Percentiles rank a stretch among this genome's conserved stretches.
These are phyloP conservation scores for Psilanteris sp. DNA, from an alignment of 1,140 invertebrate genomes.

Conservation along the genomic window DNA sequence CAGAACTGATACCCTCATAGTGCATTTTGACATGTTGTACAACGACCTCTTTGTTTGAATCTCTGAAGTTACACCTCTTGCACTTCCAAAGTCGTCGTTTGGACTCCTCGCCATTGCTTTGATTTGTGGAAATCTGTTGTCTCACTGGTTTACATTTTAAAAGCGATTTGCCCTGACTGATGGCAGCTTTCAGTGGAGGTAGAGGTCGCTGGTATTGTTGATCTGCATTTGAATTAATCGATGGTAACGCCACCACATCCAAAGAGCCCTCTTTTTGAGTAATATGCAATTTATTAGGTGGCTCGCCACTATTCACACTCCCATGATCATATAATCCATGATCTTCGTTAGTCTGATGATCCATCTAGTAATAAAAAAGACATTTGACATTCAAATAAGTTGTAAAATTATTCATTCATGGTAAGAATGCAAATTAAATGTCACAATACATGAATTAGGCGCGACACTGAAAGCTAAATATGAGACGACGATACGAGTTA, in stretches of 20 bases:
- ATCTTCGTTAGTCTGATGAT: slow-evolving; percentile 67
- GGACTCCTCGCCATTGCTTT: slow-evolving; percentile 67
- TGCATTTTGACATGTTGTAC: slow-evolving; percentile 85
- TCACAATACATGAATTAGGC: slow-evolving; percentile 20
- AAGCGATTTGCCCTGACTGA: slow-evolving; percentile 71
- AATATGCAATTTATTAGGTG: slow-evolving; percentile 68
- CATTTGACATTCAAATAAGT: neutral
- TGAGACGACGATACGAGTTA: too few species aligned
- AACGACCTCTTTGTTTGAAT: slow-evolving; percentile 84
- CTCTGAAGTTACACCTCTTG: slow-evolving; percentile 90
- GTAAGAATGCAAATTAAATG: slow-evolving; percentile 2
- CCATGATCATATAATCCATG: slow-evolving; percentile 64
- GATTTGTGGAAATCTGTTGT: slow-evolving; percentile 5
- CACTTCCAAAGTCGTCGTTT: slow-evolving; percentile 88
- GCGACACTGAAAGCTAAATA: slow-evolving; percentile 22
- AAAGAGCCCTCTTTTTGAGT: slow-evolving; percentile 56
- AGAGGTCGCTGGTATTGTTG: slow-evolving; percentile 55
- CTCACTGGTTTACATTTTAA: slow-evolving; percentile 68
- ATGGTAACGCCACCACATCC: slow-evolving; percentile 21
- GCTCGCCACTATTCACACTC: slow-evolving; percentile 59
- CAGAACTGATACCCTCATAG: slow-evolving; percentile 73
- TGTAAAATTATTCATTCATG: too few species aligned
- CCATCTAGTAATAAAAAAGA: slow-evolving; percentile 59
- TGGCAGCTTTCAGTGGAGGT: slow-evolving; percentile 68
- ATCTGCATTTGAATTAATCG: neutral